Percentiles rank a stretch among this genome's conserved stretches.
These are phyloP conservation scores for Chiridota heheva DNA, from an alignment of 35 echinoderm and acorn worm genomes.

Conservation along the genomic window DNA sequence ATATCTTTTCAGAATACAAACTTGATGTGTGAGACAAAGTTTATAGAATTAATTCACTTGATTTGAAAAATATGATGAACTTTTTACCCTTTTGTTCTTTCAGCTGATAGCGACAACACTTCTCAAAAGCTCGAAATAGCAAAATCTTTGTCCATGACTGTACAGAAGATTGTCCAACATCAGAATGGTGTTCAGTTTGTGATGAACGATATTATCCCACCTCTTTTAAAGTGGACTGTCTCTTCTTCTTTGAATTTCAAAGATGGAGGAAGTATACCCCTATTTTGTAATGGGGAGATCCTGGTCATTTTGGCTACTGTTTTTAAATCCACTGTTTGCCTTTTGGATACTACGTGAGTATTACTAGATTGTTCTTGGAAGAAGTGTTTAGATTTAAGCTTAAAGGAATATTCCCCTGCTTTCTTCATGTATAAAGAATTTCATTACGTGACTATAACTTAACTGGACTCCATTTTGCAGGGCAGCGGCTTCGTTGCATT, in stretches of 20 bases:
- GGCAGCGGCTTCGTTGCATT: no score
- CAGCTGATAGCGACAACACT: no score
- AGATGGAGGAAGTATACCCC: background rate
- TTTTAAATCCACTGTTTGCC: constrained; percentile 4
- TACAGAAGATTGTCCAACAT: background rate
- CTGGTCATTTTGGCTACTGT: constrained; percentile 13
- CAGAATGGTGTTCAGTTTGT: background rate
- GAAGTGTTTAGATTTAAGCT: background rate
- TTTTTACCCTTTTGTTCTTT: no score
- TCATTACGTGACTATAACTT: no score
- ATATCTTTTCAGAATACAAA: no score
- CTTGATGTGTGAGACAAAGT: no score
- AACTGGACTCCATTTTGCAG: no score
- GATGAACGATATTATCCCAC: constrained; percentile 4
- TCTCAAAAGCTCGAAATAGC: background rate
- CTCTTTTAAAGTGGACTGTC: constrained; percentile 31
- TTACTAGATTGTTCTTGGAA: background rate
- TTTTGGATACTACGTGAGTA: constrained; percentile 43
- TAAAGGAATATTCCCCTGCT: no score
- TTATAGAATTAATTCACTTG: no score
- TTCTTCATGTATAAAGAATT: no score
- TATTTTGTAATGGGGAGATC: constrained; percentile 44
- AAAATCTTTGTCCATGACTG: background rate
- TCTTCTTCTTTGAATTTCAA: background rate
- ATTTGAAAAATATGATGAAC: no score